These are phyloP conservation scores for Salvelinus namaycush DNA, from an alignment of 2,113 vertebrate genomes.

Conservation along the genomic window DNA sequence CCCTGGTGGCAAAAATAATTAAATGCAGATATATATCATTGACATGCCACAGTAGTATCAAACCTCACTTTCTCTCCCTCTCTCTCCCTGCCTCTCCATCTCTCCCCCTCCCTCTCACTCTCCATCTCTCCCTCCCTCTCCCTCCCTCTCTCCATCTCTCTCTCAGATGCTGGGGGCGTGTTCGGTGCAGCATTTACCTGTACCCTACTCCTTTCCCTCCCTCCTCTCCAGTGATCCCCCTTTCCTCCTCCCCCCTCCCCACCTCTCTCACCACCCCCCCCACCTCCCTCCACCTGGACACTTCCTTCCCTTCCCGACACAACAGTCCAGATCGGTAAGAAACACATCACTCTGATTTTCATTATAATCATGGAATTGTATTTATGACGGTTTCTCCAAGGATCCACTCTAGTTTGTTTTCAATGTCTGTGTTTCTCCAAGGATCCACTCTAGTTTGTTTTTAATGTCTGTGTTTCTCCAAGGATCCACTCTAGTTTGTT, in stretches of 20 bases:
- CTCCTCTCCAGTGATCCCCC: constrained; percentile 93
- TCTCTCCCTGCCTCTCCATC: not conserved
- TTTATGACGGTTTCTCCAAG: too few species aligned
- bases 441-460: too few species aligned
- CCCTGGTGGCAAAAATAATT: constrained; percentile 52
- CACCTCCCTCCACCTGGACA: constrained; percentile 90
- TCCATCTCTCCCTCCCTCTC: constrained; percentile 16
- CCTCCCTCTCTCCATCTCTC: not conserved
- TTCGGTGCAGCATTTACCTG: constrained; percentile 94
- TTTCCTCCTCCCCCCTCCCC: constrained; percentile 91
- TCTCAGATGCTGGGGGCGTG: constrained; percentile 93
- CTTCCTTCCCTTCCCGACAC: constrained; percentile 95
- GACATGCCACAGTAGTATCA: not conserved
- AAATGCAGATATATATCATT: not conserved
- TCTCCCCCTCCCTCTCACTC: too few species aligned
- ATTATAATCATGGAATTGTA: too few species aligned
- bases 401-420: too few species aligned
- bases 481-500: too few species aligned
- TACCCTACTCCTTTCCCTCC: constrained; percentile 94
- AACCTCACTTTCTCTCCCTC: constrained; percentile 5
- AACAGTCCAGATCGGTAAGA: constrained; percentile 93
- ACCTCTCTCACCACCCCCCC: constrained; percentile 88
- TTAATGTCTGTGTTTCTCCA: too few species aligned
- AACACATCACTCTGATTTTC: too few species aligned
- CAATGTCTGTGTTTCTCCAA: too few species aligned